These are phyloP conservation scores for Pangasius macronema DNA, from an alignment of 2,797 vertebrate genomes.

Conservation along the genomic window DNA sequence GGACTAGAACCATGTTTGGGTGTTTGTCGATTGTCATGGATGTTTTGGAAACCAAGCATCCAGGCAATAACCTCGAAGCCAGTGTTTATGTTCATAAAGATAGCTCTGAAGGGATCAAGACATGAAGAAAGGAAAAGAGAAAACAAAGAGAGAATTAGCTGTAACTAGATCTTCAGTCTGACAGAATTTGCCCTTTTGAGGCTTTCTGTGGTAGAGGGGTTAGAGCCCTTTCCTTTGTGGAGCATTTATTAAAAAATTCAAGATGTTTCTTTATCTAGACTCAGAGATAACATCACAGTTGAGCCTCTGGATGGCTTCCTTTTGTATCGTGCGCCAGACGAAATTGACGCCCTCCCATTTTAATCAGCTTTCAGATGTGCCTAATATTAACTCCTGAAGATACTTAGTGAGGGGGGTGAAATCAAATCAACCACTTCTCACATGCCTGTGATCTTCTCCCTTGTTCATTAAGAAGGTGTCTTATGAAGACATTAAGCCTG, in stretches of 20 bases:
- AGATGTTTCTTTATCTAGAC: slow-evolving; percentile 28
- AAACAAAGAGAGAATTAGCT: slow-evolving; percentile 48
- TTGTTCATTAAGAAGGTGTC: slow-evolving; percentile 55
- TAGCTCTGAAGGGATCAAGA: slow-evolving; percentile 40
- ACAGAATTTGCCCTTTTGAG: slow-evolving; percentile 34
- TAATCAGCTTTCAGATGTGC: not conserved
- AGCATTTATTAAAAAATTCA: slow-evolving; percentile 15
- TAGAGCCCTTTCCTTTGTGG: not conserved
- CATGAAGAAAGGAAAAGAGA: slow-evolving; percentile 21
- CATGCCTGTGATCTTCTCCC: slow-evolving; percentile 47
- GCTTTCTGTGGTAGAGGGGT: slow-evolving; percentile 15
- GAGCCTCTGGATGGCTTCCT: not conserved
- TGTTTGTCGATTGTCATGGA: slow-evolving; percentile 38
- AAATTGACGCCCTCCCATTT: slow-evolving; percentile 6
- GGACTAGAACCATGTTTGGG: slow-evolving; percentile 41
- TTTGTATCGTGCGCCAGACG: not conserved
- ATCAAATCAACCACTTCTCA: slow-evolving; percentile 51
- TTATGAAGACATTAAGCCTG: slow-evolving; percentile 70
- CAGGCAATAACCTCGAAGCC: slow-evolving; percentile 44
- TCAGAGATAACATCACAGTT: not conserved
- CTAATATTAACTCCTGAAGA: slow-evolving; percentile 30
- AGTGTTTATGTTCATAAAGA: slow-evolving; percentile 53
- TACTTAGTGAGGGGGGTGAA: slow-evolving; percentile 11
- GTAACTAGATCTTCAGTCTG: slow-evolving; percentile 48
- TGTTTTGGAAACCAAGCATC: slow-evolving; percentile 30